A percentile compares a stretch with the other conserved stretches of the same genome.
phyloP scores from a whole-genome alignment of 2,888 invertebrate species.

The Lypha dubia region DNA sequence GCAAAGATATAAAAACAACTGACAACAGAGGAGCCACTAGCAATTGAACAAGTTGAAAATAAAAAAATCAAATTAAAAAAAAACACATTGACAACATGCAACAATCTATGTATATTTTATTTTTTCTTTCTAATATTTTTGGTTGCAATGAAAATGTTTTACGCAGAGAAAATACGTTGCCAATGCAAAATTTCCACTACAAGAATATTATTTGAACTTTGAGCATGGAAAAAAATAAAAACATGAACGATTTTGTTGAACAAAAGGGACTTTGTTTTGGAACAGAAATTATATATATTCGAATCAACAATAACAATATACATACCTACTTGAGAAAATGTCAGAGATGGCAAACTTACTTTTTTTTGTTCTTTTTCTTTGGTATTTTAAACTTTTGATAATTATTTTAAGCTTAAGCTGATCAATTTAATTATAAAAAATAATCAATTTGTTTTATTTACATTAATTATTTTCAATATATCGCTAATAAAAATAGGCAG shows the following conservation, averaged over 20 bases:
- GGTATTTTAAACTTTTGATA: too few relatives aligned
- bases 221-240: conserved; percentile 37
- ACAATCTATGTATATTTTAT: conserved; percentile 65
- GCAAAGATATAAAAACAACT: conserved; percentile 40
- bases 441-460: too few relatives aligned
- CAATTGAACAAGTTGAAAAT: conserved; percentile 55
- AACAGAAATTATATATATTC: conserved; percentile 64
- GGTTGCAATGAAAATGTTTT: conserved; percentile 33
- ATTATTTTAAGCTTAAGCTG: too few relatives aligned
- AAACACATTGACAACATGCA: conserved; percentile 76
- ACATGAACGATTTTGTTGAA: conserved; percentile 53
- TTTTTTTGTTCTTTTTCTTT: too few relatives aligned
- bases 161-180: conserved; percentile 15
- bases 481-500: too few relatives aligned
- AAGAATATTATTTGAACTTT: conserved; percentile 55
- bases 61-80: conserved; percentile 39
- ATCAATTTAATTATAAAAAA: too few relatives aligned
- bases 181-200: conserved; percentile 31
- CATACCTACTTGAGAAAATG: neutral
- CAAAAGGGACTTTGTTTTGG: conserved; percentile 57
- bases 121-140: neutral
- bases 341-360: conserved; percentile 10
- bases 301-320: conserved; percentile 55
- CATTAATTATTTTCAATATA: too few relatives aligned
- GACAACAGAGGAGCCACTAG: conserved; percentile 21